phyloP scores from a whole-genome alignment of 92 coral and sea anemone species.

The Chrysogorgia sp. region DNA sequence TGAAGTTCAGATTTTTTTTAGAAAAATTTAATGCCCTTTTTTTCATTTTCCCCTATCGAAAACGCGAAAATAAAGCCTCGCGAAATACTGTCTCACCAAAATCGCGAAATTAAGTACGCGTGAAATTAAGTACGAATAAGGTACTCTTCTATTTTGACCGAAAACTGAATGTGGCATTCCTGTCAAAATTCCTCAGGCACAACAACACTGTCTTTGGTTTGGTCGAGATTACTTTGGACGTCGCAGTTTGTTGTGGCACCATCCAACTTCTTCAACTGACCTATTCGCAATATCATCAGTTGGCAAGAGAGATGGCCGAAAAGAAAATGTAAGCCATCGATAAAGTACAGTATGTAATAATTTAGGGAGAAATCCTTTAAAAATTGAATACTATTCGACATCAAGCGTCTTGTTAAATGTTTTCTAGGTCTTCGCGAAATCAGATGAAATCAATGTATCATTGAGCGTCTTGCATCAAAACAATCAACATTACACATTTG shows the following conservation, averaged over 20 bases:
- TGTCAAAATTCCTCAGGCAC: constrained; percentile 56
- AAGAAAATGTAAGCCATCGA: constrained; percentile 22
- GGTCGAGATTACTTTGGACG: constrained; percentile 99
- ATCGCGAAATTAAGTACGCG: too few species aligned
- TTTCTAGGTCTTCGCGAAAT: too few species aligned
- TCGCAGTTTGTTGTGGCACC: constrained; percentile 92
- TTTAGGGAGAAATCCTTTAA: too few species aligned
- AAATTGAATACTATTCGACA: too few species aligned
- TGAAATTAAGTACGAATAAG: too few species aligned
- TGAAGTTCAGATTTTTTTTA: not conserved
- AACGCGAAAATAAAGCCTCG: too few species aligned
- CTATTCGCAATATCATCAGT: constrained; percentile 77
- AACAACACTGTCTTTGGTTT: constrained; percentile 79
- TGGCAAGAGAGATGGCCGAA: constrained; percentile 49
- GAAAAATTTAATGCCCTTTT: not conserved
- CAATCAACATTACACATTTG: not conserved
- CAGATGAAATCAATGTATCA: too few species aligned
- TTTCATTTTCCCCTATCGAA: too few species aligned
- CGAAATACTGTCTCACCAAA: too few species aligned
- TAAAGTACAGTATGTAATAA: constrained; percentile 10
- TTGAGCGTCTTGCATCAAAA: not conserved
- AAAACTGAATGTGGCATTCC: too few species aligned
- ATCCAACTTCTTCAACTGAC: constrained; percentile 68
- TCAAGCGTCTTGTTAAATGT: too few species aligned
- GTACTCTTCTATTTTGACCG: too few species aligned